phyloP scores from a whole-genome alignment of 1,140 invertebrate species.

The Leptopilina boulardi region DNA sequence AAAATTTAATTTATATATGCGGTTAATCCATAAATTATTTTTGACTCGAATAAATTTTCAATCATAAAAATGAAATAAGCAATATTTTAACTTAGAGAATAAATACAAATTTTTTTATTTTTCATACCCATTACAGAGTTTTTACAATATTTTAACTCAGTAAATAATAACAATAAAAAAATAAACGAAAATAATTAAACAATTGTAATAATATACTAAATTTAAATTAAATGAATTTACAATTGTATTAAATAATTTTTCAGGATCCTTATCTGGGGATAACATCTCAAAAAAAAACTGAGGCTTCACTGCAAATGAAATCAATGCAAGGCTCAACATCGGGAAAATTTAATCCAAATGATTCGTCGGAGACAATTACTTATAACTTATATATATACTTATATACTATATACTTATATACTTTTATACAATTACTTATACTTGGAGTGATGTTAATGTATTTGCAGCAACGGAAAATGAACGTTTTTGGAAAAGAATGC shows the following conservation, averaged over 20 bases:
- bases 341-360: constrained; percentile 28
- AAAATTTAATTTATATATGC: background rate
- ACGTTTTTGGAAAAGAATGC: constrained; percentile 54
- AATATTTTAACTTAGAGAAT: background rate
- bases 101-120: no score
- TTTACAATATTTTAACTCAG: no score
- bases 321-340: constrained; percentile 45
- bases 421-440: constrained; percentile 64
- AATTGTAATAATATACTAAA: no score
- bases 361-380: constrained; percentile 58
- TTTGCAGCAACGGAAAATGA: constrained; percentile 55
- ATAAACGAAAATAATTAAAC: no score
- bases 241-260: background rate
- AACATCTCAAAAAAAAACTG: constrained; percentile 11
- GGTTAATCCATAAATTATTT: constrained; percentile 22
- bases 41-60: background rate
- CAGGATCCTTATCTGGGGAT: constrained; percentile 15
- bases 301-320: constrained; percentile 52
- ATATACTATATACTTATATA: no score
- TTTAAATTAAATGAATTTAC: no score
- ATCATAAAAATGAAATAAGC: no score
- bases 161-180: no score
- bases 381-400: no score
- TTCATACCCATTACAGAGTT: no score
- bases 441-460: constrained; percentile 68